Evolutionary conservation across 1,140 invertebrate species (phyloP).

Genomic region (Telenomus remus): DNA sequence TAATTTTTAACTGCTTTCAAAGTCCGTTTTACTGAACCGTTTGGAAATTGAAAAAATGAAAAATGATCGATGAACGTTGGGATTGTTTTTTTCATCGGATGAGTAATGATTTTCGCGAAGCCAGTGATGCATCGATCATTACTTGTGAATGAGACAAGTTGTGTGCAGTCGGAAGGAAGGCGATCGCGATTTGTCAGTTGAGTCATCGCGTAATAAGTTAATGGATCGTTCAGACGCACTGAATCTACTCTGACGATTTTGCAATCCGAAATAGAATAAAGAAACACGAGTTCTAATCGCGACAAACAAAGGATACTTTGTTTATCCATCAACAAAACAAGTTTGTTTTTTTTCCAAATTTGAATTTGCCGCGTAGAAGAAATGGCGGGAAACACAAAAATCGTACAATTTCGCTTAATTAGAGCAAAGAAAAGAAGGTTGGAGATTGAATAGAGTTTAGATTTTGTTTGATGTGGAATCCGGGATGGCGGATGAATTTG

Average conservation of each 20-base stretch:
- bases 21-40: neutral
- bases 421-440: too few relatives aligned
- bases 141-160: slow-evolving; percentile 57
- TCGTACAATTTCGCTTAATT: too few relatives aligned
- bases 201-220: slow-evolving; percentile 59
- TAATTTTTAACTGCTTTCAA: neutral
- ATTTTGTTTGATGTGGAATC: neutral
- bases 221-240: slow-evolving; percentile 41
- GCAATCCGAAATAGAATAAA: too few relatives aligned
- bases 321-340: too few relatives aligned
- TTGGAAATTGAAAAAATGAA: neutral
- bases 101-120: slow-evolving; percentile 36
- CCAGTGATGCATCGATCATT: slow-evolving; percentile 45
- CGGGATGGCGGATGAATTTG: neutral
- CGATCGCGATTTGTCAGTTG: slow-evolving; percentile 58
- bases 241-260: neutral
- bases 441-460: too few relatives aligned
- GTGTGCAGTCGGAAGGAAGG: slow-evolving; percentile 58
- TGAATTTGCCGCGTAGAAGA: too few relatives aligned
- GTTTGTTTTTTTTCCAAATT: neutral
- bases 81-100: slow-evolving; percentile 16
- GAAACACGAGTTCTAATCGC: too few relatives aligned
- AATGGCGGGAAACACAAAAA: too few relatives aligned
- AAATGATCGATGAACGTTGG: slow-evolving; percentile 24
- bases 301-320: too few relatives aligned